Base-by-base conservation (phyloP, 2,888 invertebrate species). In the Meliscaeva auricollis region DNA sequence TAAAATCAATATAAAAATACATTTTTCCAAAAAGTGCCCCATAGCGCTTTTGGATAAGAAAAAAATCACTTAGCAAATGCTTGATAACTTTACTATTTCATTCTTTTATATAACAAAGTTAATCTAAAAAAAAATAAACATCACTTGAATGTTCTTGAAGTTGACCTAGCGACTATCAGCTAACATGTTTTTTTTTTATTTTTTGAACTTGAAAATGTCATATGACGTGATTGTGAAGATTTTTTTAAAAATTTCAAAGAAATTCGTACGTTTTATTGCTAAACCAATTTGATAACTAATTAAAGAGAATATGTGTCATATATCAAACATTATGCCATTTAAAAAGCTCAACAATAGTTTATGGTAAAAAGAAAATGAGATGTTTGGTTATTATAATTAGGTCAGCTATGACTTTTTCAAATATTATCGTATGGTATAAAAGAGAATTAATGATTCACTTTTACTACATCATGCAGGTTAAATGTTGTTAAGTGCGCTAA, bases 31-130 rank as follows among this genome's bases (percentile, higher is more conserved):
- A 50, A 72, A 81, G 56, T 69, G 69, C 56, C 38, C 38, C 81
- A 85, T 85, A 41, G 38, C 50, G 64, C 72, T 58, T 58, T 73
- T 15, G 26, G 48, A 22, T 32, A 30, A 22, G n/a, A 35, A 64
- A 79, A 46, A 81, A 56, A 69, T n/a, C 56, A 64, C 72, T 77
- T 56, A 73, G 76, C 85, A 81, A 85, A 52, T 52, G 35, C 15
- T 69, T 38, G 8, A 32, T 46, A 62, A 62, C 76, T 64, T n/a
- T 73, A 72, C 60, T 22, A 81, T 64, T 62, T 56, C 54, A 30
- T 46, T 85, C 81, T 81, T 85, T 85, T 85, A 85, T 85, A 85
- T 72, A 32, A 69, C 62, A 35, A 64, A 80, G 35, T 38, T 38
- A 26, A 41, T 44, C 8, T 7, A 17, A 30, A 32, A 38, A 38